Evolutionary conservation across 1,140 invertebrate species (phyloP), one percentile per base, ranked within the genome.

Genomic region (Hyles euphorbiae): DNA sequence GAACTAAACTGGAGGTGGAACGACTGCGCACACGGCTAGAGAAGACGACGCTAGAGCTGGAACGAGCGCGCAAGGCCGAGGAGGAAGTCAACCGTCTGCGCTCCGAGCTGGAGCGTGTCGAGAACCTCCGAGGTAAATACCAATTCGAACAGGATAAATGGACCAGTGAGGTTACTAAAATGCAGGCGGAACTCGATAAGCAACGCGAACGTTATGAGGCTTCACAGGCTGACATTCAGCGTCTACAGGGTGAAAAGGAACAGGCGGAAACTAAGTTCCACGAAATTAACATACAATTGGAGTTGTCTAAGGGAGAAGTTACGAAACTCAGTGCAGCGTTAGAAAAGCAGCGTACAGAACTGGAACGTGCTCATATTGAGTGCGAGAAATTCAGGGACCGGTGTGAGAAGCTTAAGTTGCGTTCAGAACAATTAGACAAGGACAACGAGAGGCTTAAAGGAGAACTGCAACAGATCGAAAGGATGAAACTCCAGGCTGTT

Each of bases 121-220:
- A 96, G 76, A 92, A 92, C 63, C 92, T 93, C 58, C 92, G 94
- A 90, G 93, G 94, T 91, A 97, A 97, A 93, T 96, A 95, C 89
- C 94, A 95, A 84, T 94, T 95, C 83, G 95, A 96, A 89, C 94
- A 95, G 80, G 96, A 97, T 81, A 96, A 96, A 70, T 93, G 92
- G 89, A 91, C 90, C 92, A 85, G 72, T 54, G 86, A 88, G 72
- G 53, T 88, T 63, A 83, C 74, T 57, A 70, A 83, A 76, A 72
- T 88, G 67, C 86, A 88, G 74, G 69, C 91, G 83, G 83, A 94
- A 76, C 87, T 92, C 53, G 94, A 95, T 50, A 94, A 94, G 73
- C 90, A 94, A 64, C 91, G 94, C 68, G 94, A 96, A 75, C 92
- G 93, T 48, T 92, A 93, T 61, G 95, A 96, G 48, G 88, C 91